Conservation (phyloP, 1,140 invertebrate species). For the Cotesia glomerata region DNA sequence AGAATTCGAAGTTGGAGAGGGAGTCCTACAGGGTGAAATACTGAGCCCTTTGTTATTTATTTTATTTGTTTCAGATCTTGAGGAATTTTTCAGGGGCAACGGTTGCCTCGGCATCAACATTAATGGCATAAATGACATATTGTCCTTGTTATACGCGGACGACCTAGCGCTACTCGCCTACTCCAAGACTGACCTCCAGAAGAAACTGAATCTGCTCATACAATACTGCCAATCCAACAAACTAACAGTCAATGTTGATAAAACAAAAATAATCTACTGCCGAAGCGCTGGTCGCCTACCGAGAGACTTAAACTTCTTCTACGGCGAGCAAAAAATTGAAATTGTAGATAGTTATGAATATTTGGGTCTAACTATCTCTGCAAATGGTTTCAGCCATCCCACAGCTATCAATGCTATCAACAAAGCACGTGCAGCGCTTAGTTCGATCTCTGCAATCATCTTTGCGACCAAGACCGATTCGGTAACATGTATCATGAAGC, state of each 20-base stretch:
- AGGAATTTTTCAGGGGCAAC: constrained; percentile 23
- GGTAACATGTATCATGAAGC: not conserved
- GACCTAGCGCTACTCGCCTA: constrained; percentile 31
- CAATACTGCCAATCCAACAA: constrained; percentile 30
- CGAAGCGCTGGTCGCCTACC: constrained; percentile 22
- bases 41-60: constrained; percentile 28
- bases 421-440: not conserved
- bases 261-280: constrained; percentile 35
- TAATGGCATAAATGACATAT: constrained; percentile 20
- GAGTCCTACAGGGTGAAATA: constrained; percentile 32
- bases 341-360: not conserved
- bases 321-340: too few relatives aligned
- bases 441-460: not conserved
- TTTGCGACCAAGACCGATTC: not conserved
- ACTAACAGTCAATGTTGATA: constrained; percentile 29
- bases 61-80: constrained; percentile 29
- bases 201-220: constrained; percentile 18
- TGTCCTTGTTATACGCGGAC: constrained; percentile 33
- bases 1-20: not conserved
- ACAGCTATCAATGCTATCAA: not conserved
- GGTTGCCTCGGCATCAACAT: constrained; percentile 23
- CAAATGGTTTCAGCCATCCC: not conserved
- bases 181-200: constrained; percentile 15
- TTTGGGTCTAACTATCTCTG: not conserved
- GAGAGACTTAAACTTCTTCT: not conserved